A percentile compares a stretch with the other conserved stretches of the same genome.
Evolutionary conservation across 2,797 vertebrate species (phyloP).

Genomic region (Poeciliopsis infans): DNA sequence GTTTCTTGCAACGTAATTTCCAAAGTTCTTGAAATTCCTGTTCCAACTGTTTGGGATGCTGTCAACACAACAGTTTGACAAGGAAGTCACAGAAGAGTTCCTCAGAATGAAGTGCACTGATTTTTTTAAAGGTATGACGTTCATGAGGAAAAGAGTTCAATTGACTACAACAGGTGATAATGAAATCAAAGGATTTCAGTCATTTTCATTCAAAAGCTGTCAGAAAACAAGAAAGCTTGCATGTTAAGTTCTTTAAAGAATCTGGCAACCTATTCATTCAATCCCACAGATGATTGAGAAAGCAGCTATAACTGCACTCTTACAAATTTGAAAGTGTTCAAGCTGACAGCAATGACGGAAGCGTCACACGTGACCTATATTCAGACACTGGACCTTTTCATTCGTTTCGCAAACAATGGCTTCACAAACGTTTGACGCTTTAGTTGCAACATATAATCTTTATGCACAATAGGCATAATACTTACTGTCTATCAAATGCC

Average conservation of each 20-base stretch:
- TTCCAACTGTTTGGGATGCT: neutral
- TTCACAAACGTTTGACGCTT: neutral
- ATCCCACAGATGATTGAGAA: neutral
- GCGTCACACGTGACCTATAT: neutral
- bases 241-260: neutral
- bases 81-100: neutral
- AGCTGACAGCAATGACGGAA: neutral
- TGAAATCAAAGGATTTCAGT: neutral
- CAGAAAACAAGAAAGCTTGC: neutral
- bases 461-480: neutral
- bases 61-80: neutral
- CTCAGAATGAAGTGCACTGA: neutral
- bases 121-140: neutral
- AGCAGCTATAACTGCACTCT: neutral
- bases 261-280: neutral
- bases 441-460: neutral
- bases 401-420: neutral
- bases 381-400: neutral
- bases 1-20: too few species aligned
- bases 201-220: neutral
- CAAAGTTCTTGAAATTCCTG: conserved; percentile 7
- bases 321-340: neutral
- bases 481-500: neutral
- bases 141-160: neutral
- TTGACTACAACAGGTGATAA: neutral